Evolutionary conservation across 1,140 invertebrate species (phyloP).

Genomic region (Drosophila repletoides): DNA sequence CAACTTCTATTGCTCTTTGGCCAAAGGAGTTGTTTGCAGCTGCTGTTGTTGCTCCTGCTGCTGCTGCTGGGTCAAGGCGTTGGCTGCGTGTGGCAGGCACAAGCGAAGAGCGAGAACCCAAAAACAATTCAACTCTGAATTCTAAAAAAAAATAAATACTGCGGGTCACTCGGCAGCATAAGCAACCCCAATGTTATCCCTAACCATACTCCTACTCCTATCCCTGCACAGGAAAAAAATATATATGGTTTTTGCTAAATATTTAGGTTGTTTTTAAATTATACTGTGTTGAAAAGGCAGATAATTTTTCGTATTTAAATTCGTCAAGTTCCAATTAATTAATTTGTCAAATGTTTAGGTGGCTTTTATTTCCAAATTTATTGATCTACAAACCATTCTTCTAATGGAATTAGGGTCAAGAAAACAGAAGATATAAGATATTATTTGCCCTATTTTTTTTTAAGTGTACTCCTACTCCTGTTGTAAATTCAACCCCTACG

Average conservation of each 20-base stretch:
- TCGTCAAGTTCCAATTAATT: too few species aligned
- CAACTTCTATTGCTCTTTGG: conserved; percentile 49
- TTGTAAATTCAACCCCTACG: conserved; percentile 59
- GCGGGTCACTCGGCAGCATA: conserved; percentile 50
- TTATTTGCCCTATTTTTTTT: too few species aligned
- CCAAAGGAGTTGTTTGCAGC: conserved; percentile 56
- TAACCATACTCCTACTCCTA: not conserved
- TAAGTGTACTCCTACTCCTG: not conserved
- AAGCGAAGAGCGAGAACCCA: conserved; percentile 38
- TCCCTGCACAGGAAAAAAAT: too few species aligned
- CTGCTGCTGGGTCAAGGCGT: conserved; percentile 56
- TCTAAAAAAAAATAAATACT: conserved; percentile 41
- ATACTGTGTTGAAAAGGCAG: too few species aligned
- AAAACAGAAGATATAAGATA: too few species aligned
- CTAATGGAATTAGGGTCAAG: too few species aligned
- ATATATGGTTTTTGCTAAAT: too few species aligned
- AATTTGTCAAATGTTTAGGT: too few species aligned
- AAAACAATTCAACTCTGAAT: conserved; percentile 48
- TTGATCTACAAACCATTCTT: too few species aligned
- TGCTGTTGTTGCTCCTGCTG: conserved; percentile 17
- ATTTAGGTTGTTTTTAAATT: too few species aligned
- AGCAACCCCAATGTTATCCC: conserved; percentile 46
- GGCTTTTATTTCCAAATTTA: too few species aligned
- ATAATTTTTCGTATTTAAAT: too few species aligned
- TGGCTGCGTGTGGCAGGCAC: conserved; percentile 68